Percentiles rank a stretch among this genome's conserved stretches.
Evolutionary conservation across 2,113 vertebrate genomes (phyloP).

Genomic region (Xyrauchen texanus): DNA sequence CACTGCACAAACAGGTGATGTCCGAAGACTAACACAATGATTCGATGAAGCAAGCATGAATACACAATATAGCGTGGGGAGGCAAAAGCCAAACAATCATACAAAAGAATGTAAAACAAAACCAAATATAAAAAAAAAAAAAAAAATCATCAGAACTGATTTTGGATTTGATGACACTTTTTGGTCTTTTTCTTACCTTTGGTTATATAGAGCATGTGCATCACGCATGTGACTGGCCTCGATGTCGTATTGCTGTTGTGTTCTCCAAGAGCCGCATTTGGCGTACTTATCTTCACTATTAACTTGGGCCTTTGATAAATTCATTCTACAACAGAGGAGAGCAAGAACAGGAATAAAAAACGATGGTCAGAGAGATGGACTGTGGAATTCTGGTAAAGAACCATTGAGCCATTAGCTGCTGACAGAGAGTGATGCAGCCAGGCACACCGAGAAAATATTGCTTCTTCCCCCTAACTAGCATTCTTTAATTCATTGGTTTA

Average conservation of each 20-base stretch:
- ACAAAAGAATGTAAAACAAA: no score
- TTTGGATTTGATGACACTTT: conserved; percentile 51
- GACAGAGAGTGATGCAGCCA: conserved; percentile 52
- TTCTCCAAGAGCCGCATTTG: conserved; percentile 82
- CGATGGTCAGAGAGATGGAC: conserved; percentile 47
- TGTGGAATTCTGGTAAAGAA: conserved; percentile 52
- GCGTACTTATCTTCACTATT: conserved; percentile 79
- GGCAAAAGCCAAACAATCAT: no score
- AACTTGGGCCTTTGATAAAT: conserved; percentile 82
- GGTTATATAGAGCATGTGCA: conserved; percentile 79
- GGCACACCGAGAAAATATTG: conserved; percentile 33
- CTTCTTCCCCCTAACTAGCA: conserved; percentile 15
- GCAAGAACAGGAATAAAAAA: conserved; percentile 56
- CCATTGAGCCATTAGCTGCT: conserved; percentile 37
- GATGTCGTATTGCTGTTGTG: conserved; percentile 80
- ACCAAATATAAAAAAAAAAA: not conserved
- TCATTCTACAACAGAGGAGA: conserved; percentile 74
- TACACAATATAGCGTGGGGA: not conserved
- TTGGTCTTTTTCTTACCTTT: conserved; percentile 62
- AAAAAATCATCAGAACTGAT: conserved; percentile 27
- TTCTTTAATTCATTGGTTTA: conserved; percentile 44
- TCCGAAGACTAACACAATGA: conserved; percentile 1
- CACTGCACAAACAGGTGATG: not conserved
- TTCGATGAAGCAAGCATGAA: not conserved
- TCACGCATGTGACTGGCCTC: conserved; percentile 80